phyloP scores from a whole-genome alignment of 2,888 invertebrate genomes.

The Scaptomyza flava region DNA sequence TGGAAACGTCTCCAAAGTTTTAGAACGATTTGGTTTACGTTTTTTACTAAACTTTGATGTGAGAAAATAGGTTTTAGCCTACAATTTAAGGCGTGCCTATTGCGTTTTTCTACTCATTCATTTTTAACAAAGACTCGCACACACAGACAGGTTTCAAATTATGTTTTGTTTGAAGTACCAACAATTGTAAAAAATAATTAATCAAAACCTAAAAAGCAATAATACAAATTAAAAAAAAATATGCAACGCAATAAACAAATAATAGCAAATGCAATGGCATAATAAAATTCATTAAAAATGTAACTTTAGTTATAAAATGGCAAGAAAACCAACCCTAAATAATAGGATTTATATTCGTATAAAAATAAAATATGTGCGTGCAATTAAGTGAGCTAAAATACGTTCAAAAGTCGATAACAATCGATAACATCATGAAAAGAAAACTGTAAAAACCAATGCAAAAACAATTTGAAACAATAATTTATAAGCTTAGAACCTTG shows the following conservation, averaged over 20 bases:
- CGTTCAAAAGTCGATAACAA: constrained; percentile 16
- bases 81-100: too few relatives aligned
- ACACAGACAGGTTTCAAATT: constrained; percentile 71
- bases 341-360: constrained; percentile 36
- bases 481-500: constrained; percentile 15
- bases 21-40: too few relatives aligned
- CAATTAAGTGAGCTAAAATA: constrained; percentile 62
- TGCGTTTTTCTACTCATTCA: constrained; percentile 3
- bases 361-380: constrained; percentile 57
- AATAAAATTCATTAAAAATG: constrained; percentile 6
- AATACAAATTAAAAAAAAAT: constrained; percentile 25
- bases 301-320: constrained; percentile 20
- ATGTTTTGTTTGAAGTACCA: constrained; percentile 36
- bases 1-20: too few relatives aligned
- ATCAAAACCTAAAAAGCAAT: constrained; percentile 26
- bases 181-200: constrained; percentile 39
- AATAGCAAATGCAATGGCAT: neutral
- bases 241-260: constrained; percentile 19
- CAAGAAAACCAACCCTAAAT: constrained; percentile 21
- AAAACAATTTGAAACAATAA: constrained; percentile 10
- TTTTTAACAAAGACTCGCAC: constrained; percentile 12
- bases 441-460: constrained; percentile 24
- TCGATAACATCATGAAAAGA: neutral
- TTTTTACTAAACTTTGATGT: too few relatives aligned
- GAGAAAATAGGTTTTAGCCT: too few relatives aligned